Conservation (phyloP, 2,888 invertebrate species). For the Prostheceraeus crozeri region DNA sequence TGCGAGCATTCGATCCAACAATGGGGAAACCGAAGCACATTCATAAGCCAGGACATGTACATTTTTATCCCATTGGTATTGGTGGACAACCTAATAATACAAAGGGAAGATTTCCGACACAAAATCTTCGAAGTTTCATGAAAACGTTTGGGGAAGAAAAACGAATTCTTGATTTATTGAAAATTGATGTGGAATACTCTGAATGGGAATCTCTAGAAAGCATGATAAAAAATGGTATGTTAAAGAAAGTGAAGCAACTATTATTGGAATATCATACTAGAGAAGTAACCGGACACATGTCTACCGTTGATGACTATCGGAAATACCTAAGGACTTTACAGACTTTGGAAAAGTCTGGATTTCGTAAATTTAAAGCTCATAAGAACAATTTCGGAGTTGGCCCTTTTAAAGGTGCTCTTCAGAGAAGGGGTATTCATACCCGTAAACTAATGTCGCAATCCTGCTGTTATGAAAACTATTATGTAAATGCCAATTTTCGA, state of each 20-base stretch:
- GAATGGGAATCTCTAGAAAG: slow-evolving; percentile 50
- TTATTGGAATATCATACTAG: slow-evolving; percentile 27
- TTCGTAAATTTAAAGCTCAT: too few species aligned
- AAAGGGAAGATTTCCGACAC: background rate
- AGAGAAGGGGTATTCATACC: too few species aligned
- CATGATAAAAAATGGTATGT: slow-evolving; percentile 37
- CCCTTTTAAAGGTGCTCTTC: too few species aligned
- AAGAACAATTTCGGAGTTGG: too few species aligned
- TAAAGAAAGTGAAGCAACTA: slow-evolving; percentile 26
- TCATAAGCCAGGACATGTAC: slow-evolving; percentile 5
- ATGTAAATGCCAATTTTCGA: too few species aligned
- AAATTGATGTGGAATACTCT: slow-evolving; percentile 55
- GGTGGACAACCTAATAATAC: background rate
- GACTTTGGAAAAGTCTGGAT: too few species aligned
- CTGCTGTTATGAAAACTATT: too few species aligned
- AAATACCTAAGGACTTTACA: too few species aligned
- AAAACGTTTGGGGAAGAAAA: slow-evolving; percentile 24
- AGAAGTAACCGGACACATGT: too few species aligned
- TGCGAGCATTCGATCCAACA: slow-evolving; percentile 28
- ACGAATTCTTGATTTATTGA: slow-evolving; percentile 50
- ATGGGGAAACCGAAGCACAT: slow-evolving; percentile 8
- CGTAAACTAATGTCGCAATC: too few species aligned
- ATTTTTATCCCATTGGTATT: slow-evolving; percentile 15
- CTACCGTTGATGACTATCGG: too few species aligned
- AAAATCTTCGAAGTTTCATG: background rate